phyloP scores from a whole-genome alignment of 2,888 invertebrate species.

The Thysanoteuthis rhombus region DNA sequence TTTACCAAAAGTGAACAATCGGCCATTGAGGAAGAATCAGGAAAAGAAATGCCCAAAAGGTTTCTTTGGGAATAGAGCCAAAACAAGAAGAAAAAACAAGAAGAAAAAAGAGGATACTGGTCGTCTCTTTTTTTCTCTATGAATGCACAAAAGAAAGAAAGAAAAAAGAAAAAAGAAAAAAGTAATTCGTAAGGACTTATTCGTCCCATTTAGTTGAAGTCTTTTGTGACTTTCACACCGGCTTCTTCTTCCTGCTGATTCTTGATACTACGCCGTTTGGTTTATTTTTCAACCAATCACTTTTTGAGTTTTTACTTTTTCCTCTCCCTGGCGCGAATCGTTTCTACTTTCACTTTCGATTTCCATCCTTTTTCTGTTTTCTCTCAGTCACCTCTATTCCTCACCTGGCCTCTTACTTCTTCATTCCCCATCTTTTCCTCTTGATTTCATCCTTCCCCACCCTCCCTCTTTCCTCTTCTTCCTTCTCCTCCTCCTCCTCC shows the following conservation, averaged over 20 bases:
- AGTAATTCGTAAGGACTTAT: background rate
- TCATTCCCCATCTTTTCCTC: background rate
- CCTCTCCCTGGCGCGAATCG: background rate
- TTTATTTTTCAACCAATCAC: background rate
- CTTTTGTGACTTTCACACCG: background rate
- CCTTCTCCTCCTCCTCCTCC: background rate
- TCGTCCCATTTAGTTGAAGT: background rate
- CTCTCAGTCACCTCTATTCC: background rate
- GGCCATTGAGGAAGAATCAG: background rate
- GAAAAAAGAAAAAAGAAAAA: background rate
- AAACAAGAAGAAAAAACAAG: background rate
- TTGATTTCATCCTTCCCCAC: background rate
- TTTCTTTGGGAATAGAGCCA: constrained; percentile 12
- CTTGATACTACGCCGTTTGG: background rate
- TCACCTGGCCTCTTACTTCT: background rate
- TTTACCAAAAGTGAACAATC: constrained; percentile 12
- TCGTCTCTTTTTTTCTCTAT: background rate
- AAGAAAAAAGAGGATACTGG: background rate
- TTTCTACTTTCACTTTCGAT: background rate
- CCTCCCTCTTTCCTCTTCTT: background rate
- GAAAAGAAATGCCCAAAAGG: constrained; percentile 12
- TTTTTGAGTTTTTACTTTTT: background rate
- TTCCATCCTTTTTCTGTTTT: background rate
- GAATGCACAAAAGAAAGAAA: background rate
- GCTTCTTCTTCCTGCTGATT: background rate